Evolutionary conservation across 2,888 invertebrate genomes (phyloP).

Genomic region (Drosophila antonietae): DNA sequence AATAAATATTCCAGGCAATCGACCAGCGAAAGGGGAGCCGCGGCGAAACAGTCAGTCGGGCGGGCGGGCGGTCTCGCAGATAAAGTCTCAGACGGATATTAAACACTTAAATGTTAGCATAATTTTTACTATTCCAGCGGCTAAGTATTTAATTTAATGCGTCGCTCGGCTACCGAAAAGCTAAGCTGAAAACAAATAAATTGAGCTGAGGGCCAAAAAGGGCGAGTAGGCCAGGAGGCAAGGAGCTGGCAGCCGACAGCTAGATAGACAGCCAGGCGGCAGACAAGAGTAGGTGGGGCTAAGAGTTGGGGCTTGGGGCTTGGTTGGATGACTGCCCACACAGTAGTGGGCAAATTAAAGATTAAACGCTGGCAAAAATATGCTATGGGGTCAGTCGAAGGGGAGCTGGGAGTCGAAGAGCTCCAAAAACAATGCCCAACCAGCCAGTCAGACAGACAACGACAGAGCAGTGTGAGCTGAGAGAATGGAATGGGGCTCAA

Average conservation of each 20-base stretch:
- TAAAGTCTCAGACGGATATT: slow-evolving; percentile 70
- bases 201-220: slow-evolving; percentile 46
- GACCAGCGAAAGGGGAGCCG: slow-evolving; percentile 7
- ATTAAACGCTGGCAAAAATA: slow-evolving; percentile 73
- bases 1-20: slow-evolving; percentile 60
- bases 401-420: neutral
- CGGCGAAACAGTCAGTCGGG: neutral
- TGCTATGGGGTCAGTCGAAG: slow-evolving; percentile 57
- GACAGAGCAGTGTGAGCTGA: slow-evolving; percentile 3
- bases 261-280: slow-evolving; percentile 60
- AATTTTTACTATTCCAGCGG: slow-evolving; percentile 68
- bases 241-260: slow-evolving; percentile 49
- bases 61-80: slow-evolving; percentile 2
- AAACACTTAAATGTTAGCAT: slow-evolving; percentile 77
- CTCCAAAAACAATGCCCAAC: slow-evolving; percentile 64
- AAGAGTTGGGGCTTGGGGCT: neutral
- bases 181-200: slow-evolving; percentile 73
- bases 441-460: slow-evolving; percentile 55
- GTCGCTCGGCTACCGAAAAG: slow-evolving; percentile 38
- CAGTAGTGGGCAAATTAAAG: slow-evolving; percentile 75
- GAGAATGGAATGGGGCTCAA: neutral
- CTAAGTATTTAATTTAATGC: slow-evolving; percentile 78
- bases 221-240: neutral
- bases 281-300: neutral
- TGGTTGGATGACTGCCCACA: slow-evolving; percentile 20